Base-by-base conservation (phyloP, 2,113 vertebrate genomes). In the Prionailurus bengalensis region DNA sequence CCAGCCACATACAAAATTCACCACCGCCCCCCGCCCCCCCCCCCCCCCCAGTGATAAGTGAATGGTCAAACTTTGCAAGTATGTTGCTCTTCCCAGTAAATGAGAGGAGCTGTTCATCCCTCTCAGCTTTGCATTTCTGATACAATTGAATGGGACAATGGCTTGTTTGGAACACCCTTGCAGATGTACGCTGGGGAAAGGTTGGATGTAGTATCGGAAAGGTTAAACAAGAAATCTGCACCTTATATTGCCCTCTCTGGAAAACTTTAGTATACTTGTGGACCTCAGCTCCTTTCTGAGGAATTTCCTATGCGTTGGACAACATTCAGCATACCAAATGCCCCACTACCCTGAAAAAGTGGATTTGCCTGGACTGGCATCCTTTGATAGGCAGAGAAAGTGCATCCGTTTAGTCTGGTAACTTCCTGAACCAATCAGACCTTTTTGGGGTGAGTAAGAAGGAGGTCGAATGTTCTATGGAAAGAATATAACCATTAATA, bases 361-460 rank as follows among this genome's bases (percentile, higher is more conserved):
- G 80, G 8, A 31, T 42, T 70, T 55, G 16, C 14, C 58, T 45
- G 8, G 31, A 6, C 51, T 42, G 25, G 25, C 33, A 14, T 36
- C 65, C 53, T 39, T 74, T 19, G 21, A 65, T 13, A 66, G 25
- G 31, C 45, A 68, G 21, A 85, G 71, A n/a, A 33, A 29, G 4
- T 7, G 15, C 17, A 31, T n/a, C 5, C 3, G 4, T 1, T 1
- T 2, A 10, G 6, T 39, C 9, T 16, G 16, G 17, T 42, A 42
- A 39, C 9, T 36, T 78, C 42, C 76, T 42, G 12, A 73, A n/a
- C 58, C 36, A n/a, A 11, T 51, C 6, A 15, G n/a, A 45, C 39
- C n/a, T 70, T 70, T n/a, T 31, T 4, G 51, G 58, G 1, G 17
- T 31, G 2, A 13, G 39, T 12, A 51, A 48, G 14, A 55, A 48